Evolutionary conservation across 64 coral and sea anemone genomes (phyloP).

Genomic region (Porites lutea): DNA sequence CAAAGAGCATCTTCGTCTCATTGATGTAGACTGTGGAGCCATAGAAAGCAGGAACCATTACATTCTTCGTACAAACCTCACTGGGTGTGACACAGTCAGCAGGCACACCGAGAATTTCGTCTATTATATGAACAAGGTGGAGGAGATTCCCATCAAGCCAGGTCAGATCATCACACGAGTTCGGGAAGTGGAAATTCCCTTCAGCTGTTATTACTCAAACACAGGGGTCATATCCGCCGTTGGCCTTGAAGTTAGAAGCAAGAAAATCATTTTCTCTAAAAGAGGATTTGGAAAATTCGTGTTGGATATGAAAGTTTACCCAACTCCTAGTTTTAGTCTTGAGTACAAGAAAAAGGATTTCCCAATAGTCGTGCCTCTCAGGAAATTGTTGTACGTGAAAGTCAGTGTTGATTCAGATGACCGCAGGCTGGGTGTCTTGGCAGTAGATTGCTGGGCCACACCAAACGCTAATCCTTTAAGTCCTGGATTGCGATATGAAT

Average conservation of each 20-base stretch:
- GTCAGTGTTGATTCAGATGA: neutral
- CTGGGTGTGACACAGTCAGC: constrained; percentile 32
- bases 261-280: constrained; percentile 41
- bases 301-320: neutral
- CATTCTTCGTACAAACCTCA: constrained; percentile 54
- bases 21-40: constrained; percentile 48
- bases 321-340: neutral
- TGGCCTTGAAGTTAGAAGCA: constrained; percentile 36
- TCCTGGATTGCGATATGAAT: neutral
- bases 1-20: constrained; percentile 57
- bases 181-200: constrained; percentile 70
- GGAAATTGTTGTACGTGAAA: constrained; percentile 1
- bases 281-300: constrained; percentile 19
- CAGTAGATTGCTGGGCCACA: neutral
- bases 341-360: neutral
- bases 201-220: constrained; percentile 61
- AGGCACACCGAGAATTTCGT: constrained; percentile 57
- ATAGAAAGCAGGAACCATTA: constrained; percentile 37
- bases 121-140: constrained; percentile 61
- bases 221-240: constrained; percentile 52
- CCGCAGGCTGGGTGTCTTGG: neutral
- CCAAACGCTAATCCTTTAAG: neutral
- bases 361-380: neutral
- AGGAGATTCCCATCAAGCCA: constrained; percentile 32
- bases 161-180: constrained; percentile 50